Evolutionary conservation across 2,888 invertebrate species (phyloP).

Genomic region (Embidobia sp.): DNA sequence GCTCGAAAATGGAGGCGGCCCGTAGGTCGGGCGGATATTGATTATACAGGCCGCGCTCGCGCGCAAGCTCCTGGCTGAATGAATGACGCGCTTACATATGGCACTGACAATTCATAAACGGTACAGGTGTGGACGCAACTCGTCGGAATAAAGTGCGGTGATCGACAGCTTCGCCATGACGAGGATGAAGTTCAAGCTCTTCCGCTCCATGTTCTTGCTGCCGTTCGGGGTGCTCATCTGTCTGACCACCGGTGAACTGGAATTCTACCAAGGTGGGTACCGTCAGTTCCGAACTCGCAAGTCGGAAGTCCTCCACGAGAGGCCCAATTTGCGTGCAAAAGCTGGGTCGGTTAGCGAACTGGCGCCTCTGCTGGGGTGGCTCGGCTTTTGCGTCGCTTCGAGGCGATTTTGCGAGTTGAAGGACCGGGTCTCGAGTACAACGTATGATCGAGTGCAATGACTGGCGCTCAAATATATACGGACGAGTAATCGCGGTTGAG

Average conservation of each 20-base stretch:
- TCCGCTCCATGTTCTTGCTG: slow-evolving; percentile 69
- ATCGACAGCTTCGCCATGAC: slow-evolving; percentile 58
- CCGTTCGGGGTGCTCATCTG: slow-evolving; percentile 70
- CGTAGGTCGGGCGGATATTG: slow-evolving; percentile 53
- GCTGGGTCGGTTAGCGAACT: no score
- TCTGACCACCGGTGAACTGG: slow-evolving; percentile 73
- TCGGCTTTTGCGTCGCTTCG: no score
- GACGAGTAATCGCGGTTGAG: no score
- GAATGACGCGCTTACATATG: slow-evolving; percentile 77
- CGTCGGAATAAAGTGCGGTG: slow-evolving; percentile 64
- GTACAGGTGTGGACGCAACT: slow-evolving; percentile 64
- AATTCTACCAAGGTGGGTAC: slow-evolving; percentile 77
- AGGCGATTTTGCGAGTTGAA: no score
- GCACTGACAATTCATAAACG: slow-evolving; percentile 69
- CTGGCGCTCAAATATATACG: no score
- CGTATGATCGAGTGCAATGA: no score
- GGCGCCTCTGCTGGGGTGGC: no score
- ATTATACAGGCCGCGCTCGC: slow-evolving; percentile 59
- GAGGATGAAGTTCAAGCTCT: slow-evolving; percentile 72
- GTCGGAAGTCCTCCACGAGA: no score
- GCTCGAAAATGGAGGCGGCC: slow-evolving; percentile 34
- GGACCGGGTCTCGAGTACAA: no score
- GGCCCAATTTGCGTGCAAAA: no score
- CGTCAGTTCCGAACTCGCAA: no score
- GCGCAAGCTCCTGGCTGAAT: slow-evolving; percentile 77